Evolutionary conservation across 1,140 invertebrate species (phyloP).

Genomic region (Phthorimaea operculella): DNA sequence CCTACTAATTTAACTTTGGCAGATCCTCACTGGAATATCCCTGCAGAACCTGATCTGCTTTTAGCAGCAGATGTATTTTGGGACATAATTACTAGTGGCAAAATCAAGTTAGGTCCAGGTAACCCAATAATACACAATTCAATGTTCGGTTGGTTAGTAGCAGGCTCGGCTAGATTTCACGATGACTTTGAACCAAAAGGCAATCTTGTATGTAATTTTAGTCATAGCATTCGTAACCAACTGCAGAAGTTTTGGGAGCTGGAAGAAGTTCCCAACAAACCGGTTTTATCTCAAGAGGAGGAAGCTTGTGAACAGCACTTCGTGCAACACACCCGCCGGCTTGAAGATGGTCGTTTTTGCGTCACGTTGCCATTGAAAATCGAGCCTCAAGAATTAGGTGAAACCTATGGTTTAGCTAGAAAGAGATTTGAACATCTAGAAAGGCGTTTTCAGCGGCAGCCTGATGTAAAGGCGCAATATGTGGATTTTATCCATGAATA

Average conservation of each 20-base stretch:
- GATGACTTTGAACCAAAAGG: too few relatives aligned
- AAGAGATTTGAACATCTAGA: neutral
- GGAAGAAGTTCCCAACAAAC: neutral
- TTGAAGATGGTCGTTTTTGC: neutral
- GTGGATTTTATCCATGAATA: neutral
- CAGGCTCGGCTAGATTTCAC: too few relatives aligned
- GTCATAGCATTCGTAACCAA: neutral
- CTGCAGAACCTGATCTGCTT: too few relatives aligned
- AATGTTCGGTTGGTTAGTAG: too few relatives aligned
- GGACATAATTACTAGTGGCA: too few relatives aligned
- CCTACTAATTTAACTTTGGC: too few relatives aligned
- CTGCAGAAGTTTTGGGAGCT: neutral
- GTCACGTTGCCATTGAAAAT: neutral
- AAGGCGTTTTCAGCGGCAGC: neutral
- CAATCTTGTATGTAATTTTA: too few relatives aligned
- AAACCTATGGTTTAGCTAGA: neutral
- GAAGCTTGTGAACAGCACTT: neutral
- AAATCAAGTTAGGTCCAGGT: too few relatives aligned
- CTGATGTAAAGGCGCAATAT: neutral
- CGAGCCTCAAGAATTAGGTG: neutral
- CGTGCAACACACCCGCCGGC: neutral
- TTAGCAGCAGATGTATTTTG: too few relatives aligned
- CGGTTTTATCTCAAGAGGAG: neutral
- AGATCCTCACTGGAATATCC: too few relatives aligned
- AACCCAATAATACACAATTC: too few relatives aligned